Evolutionary conservation across 2,113 vertebrate genomes (phyloP).

Genomic region (Cochlearius cochlearius): DNA sequence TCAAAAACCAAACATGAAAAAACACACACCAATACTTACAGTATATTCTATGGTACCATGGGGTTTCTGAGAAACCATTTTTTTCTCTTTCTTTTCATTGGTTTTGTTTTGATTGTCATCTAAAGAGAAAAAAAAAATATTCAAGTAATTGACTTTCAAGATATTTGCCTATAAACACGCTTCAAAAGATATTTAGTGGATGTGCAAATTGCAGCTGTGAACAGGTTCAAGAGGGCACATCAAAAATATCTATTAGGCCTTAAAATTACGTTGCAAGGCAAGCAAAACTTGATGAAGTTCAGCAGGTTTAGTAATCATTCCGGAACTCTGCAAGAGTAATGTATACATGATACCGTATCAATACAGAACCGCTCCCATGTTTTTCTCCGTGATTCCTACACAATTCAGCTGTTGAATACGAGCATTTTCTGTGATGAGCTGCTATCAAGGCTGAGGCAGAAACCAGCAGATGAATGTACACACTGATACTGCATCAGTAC

Average conservation of each 20-base stretch:
- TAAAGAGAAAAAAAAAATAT: slow-evolving; percentile 33
- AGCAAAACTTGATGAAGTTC: background rate
- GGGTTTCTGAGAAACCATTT: slow-evolving; percentile 80
- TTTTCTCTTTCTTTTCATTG: slow-evolving; percentile 83
- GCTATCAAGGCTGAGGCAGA: background rate
- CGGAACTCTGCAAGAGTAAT: background rate
- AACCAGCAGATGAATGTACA: accelerated
- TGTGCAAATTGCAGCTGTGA: background rate
- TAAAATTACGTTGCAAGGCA: background rate
- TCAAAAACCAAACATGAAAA: background rate
- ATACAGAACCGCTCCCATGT: background rate
- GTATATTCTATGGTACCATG: slow-evolving; percentile 78
- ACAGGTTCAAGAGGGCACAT: background rate
- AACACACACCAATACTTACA: slow-evolving; percentile 63
- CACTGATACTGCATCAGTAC: background rate
- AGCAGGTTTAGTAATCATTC: background rate
- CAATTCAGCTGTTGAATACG: background rate
- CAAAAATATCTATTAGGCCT: background rate
- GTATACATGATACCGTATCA: accelerated
- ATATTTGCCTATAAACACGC: background rate
- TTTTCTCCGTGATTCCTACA: background rate
- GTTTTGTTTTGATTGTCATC: slow-evolving; percentile 81
- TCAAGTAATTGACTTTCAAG: background rate
- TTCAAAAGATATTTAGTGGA: background rate
- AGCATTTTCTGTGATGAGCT: background rate